Conservation (phyloP, 2,888 invertebrate genomes). For the Piscicola geometra region DNA sequence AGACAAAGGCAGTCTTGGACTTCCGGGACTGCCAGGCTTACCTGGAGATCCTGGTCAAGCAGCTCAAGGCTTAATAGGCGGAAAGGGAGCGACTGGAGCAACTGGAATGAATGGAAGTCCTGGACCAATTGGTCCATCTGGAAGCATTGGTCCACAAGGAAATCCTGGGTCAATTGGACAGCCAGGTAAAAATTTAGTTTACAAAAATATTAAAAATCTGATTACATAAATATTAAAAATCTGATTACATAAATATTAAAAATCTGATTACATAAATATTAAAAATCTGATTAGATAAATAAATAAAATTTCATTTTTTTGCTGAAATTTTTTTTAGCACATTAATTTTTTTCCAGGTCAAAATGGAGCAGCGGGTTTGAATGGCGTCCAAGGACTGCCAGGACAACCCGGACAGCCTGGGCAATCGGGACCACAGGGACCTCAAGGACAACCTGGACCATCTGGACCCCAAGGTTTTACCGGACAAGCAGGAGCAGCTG, state of each 20-base stretch:
- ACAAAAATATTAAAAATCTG: too few species aligned
- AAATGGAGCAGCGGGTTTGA: constrained; percentile 32
- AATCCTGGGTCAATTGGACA: constrained; percentile 18
- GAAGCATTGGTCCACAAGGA: constrained; percentile 16
- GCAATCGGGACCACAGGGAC: not conserved
- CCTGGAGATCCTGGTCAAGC: constrained; percentile 29
- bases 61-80: constrained; percentile 31
- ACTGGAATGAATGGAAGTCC: constrained; percentile 28
- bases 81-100: constrained; percentile 31
- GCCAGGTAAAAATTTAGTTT: not conserved
- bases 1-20: constrained; percentile 32
- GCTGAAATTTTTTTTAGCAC: not conserved
- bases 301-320: not conserved
- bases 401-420: constrained; percentile 1
- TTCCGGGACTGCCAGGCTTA: constrained; percentile 24
- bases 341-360: not conserved
- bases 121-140: constrained; percentile 34
- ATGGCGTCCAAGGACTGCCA: constrained; percentile 16
- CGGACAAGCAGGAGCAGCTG: constrained; percentile 14
- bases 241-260: too few species aligned
- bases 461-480: constrained; percentile 33
- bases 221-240: too few species aligned
- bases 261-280: too few species aligned
- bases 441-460: constrained; percentile 29
- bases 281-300: not conserved